Conservation (phyloP, 1,140 invertebrate species). For the Delia radicum region DNA sequence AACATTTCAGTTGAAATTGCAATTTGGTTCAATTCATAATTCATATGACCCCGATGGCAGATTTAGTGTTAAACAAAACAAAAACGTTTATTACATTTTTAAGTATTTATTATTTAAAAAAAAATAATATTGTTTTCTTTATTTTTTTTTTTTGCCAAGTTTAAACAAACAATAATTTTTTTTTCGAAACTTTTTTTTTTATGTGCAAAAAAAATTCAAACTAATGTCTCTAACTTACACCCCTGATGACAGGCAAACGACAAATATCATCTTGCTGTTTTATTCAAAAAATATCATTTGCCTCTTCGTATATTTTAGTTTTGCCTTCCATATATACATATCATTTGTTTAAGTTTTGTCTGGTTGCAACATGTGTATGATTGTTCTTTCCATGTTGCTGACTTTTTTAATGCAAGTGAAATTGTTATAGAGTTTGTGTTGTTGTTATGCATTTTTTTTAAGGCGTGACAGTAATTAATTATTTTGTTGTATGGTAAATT, state of each 20-base stretch:
- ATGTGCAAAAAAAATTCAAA: background rate
- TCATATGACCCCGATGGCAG: no score
- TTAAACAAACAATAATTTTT: conserved; percentile 7
- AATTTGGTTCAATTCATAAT: no score
- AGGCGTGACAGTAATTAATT: conserved; percentile 57
- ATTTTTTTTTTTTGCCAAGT: background rate
- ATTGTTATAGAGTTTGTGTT: background rate
- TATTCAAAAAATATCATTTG: background rate
- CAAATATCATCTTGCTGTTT: conserved; percentile 1
- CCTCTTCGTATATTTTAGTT: background rate
- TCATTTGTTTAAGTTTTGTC: background rate
- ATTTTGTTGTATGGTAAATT: conserved; percentile 56
- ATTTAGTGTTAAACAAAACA: no score
- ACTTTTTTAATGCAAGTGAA: background rate
- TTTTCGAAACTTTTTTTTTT: background rate
- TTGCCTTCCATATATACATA: background rate
- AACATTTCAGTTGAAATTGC: no score
- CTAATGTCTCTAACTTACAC: conserved; percentile 12
- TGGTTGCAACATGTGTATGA: background rate
- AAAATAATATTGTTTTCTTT: background rate
- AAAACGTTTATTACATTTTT: background rate
- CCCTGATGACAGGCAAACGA: conserved; percentile 20
- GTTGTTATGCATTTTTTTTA: conserved; percentile 22
- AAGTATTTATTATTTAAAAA: conserved; percentile 2
- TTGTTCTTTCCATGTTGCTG: background rate